Evolutionary conservation across 1,140 invertebrate genomes (phyloP).

Genomic region (Marisa cornuarietis): DNA sequence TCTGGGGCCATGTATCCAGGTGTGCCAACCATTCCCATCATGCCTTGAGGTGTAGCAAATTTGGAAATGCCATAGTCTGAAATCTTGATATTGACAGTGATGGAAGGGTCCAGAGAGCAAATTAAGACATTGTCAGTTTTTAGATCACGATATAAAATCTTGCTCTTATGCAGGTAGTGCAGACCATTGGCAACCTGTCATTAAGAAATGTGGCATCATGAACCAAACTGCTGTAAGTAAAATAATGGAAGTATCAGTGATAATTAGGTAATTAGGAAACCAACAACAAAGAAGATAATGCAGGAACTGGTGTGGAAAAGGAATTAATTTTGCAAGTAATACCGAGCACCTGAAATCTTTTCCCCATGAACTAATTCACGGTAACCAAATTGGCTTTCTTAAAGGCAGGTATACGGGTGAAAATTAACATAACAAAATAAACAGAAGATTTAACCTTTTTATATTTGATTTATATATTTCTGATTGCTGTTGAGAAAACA

Average conservation of each 20-base stretch:
- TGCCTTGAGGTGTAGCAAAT: conserved; percentile 51
- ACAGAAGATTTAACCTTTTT: too few species aligned
- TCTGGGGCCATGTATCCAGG: conserved; percentile 61
- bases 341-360: too few species aligned
- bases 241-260: background rate
- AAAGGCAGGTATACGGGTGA: too few species aligned
- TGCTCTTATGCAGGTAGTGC: conserved; percentile 50
- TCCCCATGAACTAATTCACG: too few species aligned
- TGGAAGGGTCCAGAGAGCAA: conserved; percentile 39
- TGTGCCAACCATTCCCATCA: conserved; percentile 56
- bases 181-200: conserved; percentile 44
- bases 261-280: background rate
- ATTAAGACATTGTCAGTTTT: conserved; percentile 63
- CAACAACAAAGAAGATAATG: background rate
- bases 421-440: too few species aligned
- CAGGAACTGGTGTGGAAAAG: background rate
- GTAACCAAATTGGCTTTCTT: too few species aligned
- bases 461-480: too few species aligned
- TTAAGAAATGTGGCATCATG: background rate
- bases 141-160: conserved; percentile 59
- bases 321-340: too few species aligned
- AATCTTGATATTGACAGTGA: conserved; percentile 56
- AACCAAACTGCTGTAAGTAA: background rate
- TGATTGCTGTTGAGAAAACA: too few species aligned
- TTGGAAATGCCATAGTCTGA: conserved; percentile 63